Evolutionary conservation across 2,113 vertebrate species (phyloP).

Genomic region (Dasyornis broadbenti): DNA sequence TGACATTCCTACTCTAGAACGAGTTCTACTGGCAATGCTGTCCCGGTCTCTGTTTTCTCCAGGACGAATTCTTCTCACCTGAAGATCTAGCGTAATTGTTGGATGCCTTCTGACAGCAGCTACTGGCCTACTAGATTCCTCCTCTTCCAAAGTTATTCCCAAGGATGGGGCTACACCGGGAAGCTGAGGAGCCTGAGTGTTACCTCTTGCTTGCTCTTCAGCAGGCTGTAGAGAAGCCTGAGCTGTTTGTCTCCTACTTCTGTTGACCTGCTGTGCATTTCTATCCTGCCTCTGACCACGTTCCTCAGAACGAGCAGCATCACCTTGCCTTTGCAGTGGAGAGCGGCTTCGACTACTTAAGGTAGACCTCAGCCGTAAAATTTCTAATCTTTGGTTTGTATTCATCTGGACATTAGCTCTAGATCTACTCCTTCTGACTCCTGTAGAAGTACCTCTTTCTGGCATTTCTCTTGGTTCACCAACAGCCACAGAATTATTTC

Average conservation of each 20-base stretch:
- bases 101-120: conserved; percentile 80
- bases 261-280: conserved; percentile 11
- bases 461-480: conserved; percentile 26
- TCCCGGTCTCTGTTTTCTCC: conserved; percentile 88
- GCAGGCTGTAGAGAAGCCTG: conserved; percentile 12
- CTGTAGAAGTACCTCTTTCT: conserved; percentile 29
- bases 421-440: conserved; percentile 80
- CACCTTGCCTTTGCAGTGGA: conserved; percentile 73
- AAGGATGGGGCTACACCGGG: conserved; percentile 64
- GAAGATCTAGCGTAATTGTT: conserved; percentile 90
- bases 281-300: conserved; percentile 18
- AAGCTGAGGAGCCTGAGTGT: conserved; percentile 25
- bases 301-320: not conserved
- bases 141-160: conserved; percentile 75
- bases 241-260: conserved; percentile 46
- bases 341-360: conserved; percentile 84
- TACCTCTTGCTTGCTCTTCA: conserved; percentile 17
- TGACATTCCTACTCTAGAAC: conserved; percentile 84
- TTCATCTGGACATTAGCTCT: conserved; percentile 72
- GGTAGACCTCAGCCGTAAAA: conserved; percentile 74
- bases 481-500: not conserved
- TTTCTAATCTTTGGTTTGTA: conserved; percentile 79
- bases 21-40: conserved; percentile 90
- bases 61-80: conserved; percentile 88
- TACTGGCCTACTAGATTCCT: conserved; percentile 71